A percentile compares a stretch with the other conserved stretches of the same genome.
Evolutionary conservation across 1,140 invertebrate species (phyloP).

Genomic region (Penaeus japonicus): DNA sequence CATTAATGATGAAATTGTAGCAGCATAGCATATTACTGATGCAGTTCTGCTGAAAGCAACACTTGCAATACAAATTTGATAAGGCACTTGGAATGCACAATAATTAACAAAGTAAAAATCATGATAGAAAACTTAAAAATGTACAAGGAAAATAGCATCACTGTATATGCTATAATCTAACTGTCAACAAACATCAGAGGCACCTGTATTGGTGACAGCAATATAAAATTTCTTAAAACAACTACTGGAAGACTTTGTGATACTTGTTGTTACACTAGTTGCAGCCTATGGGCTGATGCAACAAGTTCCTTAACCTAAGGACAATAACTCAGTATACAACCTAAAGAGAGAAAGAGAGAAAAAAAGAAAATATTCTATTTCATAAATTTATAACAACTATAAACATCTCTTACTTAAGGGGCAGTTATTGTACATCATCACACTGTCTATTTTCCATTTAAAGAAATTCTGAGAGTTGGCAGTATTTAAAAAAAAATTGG

Average conservation of each 20-base stretch:
- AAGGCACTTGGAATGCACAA: conserved; percentile 51
- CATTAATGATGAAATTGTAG: neutral
- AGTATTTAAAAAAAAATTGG: neutral
- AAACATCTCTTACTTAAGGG: conserved; percentile 15
- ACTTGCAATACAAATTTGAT: conserved; percentile 29
- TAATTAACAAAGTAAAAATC: conserved; percentile 24
- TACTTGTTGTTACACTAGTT: conserved; percentile 50
- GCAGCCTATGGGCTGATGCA: conserved; percentile 19
- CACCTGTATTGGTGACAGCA: neutral
- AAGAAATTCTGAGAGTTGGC: neutral
- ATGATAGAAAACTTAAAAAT: conserved; percentile 46
- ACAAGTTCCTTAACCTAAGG: conserved; percentile 48
- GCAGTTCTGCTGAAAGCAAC: conserved; percentile 9
- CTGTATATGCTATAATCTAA: conserved; percentile 35
- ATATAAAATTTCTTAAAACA: conserved; percentile 51
- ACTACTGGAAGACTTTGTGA: conserved; percentile 54
- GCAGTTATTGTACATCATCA: neutral
- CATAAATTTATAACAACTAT: conserved; percentile 36
- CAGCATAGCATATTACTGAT: conserved; percentile 18
- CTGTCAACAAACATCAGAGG: conserved; percentile 24
- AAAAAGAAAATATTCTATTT: neutral
- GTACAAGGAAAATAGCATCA: conserved; percentile 34
- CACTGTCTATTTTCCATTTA: neutral
- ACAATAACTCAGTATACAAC: conserved; percentile 29
- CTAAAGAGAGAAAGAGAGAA: conserved; percentile 28